phyloP scores from a whole-genome alignment of 2,113 vertebrate genomes.

The Melospiza georgiana region DNA sequence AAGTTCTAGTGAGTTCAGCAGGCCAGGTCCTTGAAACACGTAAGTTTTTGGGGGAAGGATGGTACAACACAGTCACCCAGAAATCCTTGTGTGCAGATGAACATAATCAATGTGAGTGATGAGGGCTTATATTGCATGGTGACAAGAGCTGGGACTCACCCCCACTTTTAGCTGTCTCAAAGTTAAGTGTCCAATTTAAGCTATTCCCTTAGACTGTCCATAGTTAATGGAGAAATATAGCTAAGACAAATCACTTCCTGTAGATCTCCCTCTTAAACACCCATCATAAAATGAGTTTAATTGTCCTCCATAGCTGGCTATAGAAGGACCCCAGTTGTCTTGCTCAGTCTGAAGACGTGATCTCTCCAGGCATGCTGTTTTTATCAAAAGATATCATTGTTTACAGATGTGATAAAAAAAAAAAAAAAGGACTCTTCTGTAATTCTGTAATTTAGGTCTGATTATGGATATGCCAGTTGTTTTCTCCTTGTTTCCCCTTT shows the following conservation, averaged over 20 bases:
- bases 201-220: neutral
- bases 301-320: neutral
- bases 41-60: neutral
- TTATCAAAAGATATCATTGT: neutral
- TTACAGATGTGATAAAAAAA: neutral
- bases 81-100: neutral
- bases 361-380: neutral
- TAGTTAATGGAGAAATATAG: neutral
- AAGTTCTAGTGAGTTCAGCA: neutral
- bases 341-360: neutral
- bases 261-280: neutral
- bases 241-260: neutral
- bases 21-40: rapidly evolving
- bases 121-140: neutral
- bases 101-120: neutral
- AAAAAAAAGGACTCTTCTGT: neutral
- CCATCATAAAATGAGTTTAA: neutral
- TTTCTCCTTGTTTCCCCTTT: neutral
- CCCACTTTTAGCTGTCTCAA: neutral
- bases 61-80: neutral
- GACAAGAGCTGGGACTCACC: neutral
- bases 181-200: neutral
- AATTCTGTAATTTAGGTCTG: neutral
- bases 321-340: neutral
- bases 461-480: neutral